phyloP scores from a whole-genome alignment of 2,113 vertebrate genomes.

The Ammodytes marinus region DNA sequence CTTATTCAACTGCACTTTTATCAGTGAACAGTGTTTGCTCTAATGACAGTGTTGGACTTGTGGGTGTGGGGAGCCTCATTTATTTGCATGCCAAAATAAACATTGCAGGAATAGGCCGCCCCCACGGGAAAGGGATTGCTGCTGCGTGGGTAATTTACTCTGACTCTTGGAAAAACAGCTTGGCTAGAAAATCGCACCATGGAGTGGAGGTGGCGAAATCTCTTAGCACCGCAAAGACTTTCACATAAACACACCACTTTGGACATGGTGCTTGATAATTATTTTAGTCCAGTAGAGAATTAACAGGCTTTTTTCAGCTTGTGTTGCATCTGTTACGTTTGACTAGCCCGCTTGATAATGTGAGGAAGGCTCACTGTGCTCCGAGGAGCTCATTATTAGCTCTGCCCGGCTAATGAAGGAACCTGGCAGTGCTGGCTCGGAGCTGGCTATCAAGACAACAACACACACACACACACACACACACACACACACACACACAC shows the following conservation, averaged over 20 bases:
- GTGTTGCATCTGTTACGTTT: conserved; percentile 33
- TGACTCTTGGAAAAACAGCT: conserved; percentile 57
- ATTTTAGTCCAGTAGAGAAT: conserved; percentile 16
- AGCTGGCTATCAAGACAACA: conserved; percentile 51
- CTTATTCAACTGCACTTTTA: conserved; percentile 33
- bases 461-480: conserved; percentile 30
- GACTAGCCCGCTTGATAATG: not conserved
- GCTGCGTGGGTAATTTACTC: conserved; percentile 67
- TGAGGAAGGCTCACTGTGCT: conserved; percentile 23
- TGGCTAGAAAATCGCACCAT: conserved; percentile 50
- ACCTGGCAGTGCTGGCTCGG: conserved; percentile 32
- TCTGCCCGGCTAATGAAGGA: conserved; percentile 61
- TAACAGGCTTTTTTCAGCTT: conserved; percentile 30
- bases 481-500: conserved; percentile 44
- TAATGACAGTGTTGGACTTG: conserved; percentile 64
- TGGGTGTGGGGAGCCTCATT: conserved; percentile 59
- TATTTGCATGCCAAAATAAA: conserved; percentile 66
- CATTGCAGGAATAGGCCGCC: conserved; percentile 48
- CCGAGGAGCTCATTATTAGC: conserved; percentile 61
- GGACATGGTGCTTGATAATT: conserved; percentile 29
- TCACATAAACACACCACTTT: conserved; percentile 56
- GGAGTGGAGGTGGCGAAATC: conserved; percentile 57
- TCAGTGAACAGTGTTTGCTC: conserved; percentile 59
- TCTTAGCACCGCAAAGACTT: conserved; percentile 53
- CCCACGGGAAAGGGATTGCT: conserved; percentile 31